Percentiles rank a stretch among this genome's conserved stretches.
Evolutionary conservation across 2,113 vertebrate genomes (phyloP).

Genomic region (Brachypodius melanocephalos): DNA sequence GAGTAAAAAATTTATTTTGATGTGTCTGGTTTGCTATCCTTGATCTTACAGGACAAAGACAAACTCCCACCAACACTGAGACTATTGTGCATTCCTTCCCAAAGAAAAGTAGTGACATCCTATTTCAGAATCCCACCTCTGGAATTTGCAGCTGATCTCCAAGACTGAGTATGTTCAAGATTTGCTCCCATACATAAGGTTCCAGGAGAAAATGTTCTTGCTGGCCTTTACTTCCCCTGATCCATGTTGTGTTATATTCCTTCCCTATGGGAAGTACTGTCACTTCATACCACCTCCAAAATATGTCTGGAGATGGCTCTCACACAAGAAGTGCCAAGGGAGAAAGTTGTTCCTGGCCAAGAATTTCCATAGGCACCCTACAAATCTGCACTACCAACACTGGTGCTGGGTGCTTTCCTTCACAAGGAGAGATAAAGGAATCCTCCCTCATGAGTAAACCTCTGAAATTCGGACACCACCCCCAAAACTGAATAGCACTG

Average conservation of each 20-base stretch:
- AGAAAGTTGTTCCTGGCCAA: neutral
- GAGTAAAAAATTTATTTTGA: neutral
- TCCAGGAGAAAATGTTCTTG: neutral
- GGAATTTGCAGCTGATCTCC: neutral
- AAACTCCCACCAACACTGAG: neutral
- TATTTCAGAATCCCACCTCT: neutral
- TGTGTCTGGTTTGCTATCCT: neutral
- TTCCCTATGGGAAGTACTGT: neutral
- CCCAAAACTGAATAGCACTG: neutral
- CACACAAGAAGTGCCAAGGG: neutral
- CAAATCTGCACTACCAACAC: neutral
- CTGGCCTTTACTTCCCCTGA: neutral
- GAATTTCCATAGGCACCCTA: neutral
- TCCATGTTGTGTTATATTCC: neutral
- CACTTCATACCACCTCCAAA: neutral
- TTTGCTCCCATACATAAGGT: neutral
- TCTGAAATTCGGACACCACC: neutral
- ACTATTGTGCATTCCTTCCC: neutral
- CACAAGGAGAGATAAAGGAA: neutral
- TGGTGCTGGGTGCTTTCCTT: neutral
- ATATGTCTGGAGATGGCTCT: neutral
- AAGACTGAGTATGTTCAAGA: neutral
- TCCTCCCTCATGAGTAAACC: rapidly evolving
- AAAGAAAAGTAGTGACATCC: neutral
- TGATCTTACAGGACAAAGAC: neutral